Evolutionary conservation across 1,140 invertebrate species (phyloP).

Genomic region (Popillia japonica): DNA sequence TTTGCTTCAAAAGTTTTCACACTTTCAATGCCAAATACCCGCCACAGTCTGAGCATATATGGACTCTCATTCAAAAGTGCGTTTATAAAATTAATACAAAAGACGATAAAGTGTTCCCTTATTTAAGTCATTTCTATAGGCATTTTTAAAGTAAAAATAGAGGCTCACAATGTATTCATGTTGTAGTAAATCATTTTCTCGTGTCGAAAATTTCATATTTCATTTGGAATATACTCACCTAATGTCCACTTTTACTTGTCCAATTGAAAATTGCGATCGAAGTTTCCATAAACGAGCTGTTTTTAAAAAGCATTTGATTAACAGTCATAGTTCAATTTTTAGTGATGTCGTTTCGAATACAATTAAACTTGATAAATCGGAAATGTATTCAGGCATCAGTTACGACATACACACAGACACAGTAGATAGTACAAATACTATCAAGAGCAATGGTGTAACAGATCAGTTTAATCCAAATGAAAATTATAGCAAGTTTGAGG

Average conservation of each 20-base stretch:
- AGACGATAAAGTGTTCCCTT: background rate
- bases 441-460: background rate
- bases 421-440: background rate
- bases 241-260: background rate
- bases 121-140: background rate
- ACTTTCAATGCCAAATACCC: slow-evolving; percentile 5
- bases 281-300: background rate
- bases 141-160: background rate
- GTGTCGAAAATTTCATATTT: background rate
- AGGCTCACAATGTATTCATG: background rate
- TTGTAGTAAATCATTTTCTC: background rate
- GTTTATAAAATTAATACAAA: slow-evolving; percentile 7
- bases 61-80: slow-evolving; percentile 11
- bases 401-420: no score
- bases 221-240: background rate
- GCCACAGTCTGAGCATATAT: background rate
- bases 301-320: background rate
- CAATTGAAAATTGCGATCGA: background rate
- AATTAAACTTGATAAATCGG: background rate
- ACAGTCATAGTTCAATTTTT: background rate
- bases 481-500: background rate
- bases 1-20: slow-evolving; percentile 13
- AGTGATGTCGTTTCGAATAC: background rate
- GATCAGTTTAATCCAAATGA: background rate
- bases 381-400: background rate